Conservation (phyloP, 2,113 vertebrate genomes). For the Nansenia antarctica region DNA sequence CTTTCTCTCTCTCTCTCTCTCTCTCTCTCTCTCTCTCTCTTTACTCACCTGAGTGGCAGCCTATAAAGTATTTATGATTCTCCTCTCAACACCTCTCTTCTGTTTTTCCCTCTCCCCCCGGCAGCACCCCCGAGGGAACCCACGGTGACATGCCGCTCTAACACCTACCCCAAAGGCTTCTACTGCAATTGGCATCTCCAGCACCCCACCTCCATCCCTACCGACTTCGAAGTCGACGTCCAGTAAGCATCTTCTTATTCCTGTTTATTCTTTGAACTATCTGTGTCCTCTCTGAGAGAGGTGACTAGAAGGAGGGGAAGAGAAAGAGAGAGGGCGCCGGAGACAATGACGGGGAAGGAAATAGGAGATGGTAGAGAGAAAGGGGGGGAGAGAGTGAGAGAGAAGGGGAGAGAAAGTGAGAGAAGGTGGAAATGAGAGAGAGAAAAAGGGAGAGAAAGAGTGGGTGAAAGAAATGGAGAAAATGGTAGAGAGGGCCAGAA, state of each 20-base stretch:
- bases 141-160: slow-evolving; percentile 89
- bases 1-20: not conserved
- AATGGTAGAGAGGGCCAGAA: not conserved
- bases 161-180: slow-evolving; percentile 96
- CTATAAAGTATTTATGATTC: not conserved
- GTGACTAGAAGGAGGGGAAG: not conserved
- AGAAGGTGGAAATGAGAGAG: not conserved
- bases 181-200: slow-evolving; percentile 97
- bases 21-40: not conserved
- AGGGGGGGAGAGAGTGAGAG: not conserved
- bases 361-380: not conserved
- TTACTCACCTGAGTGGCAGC: not conserved
- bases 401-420: not conserved
- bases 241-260: slow-evolving; percentile 80
- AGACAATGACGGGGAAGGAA: not conserved
- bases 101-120: slow-evolving; percentile 44
- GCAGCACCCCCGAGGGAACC: slow-evolving; percentile 87
- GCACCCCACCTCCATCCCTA: slow-evolving; percentile 88
- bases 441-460: not conserved
- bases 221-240: slow-evolving; percentile 89
- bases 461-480: not conserved
- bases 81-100: not conserved
- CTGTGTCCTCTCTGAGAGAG: not conserved
- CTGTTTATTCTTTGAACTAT: not conserved
- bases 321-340: not conserved